Conservation (phyloP, 2,113 vertebrate species). For the Bos indicus region DNA sequence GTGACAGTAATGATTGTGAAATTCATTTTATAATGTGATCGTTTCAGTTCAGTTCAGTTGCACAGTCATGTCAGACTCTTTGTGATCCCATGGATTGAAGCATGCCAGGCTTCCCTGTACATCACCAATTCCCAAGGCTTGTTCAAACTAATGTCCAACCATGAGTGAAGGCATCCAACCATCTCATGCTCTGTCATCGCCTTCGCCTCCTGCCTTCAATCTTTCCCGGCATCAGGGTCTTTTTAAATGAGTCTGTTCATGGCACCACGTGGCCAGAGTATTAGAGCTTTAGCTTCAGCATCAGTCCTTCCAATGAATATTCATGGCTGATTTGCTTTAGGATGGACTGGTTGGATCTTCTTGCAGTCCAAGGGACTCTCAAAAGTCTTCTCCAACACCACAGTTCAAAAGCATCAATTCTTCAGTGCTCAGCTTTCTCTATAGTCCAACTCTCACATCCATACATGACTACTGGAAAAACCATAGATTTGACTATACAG, state of each 20-base stretch:
- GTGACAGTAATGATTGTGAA: neutral
- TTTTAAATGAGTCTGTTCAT: neutral
- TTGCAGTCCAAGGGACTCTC: neutral
- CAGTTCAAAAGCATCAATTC: neutral
- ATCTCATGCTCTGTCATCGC: neutral
- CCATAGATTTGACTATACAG: neutral
- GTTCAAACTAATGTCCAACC: neutral
- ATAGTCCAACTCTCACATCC: neutral
- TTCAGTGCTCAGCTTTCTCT: fast-evolving
- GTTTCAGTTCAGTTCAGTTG: neutral
- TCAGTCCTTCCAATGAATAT: neutral
- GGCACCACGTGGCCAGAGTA: neutral
- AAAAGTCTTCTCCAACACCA: neutral
- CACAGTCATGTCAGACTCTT: neutral
- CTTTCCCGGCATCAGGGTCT: fast-evolving
- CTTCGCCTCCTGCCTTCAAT: neutral
- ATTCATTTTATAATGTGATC: neutral
- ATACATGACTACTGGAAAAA: neutral
- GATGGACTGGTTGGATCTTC: neutral
- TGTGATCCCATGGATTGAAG: neutral
- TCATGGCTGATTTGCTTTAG: neutral
- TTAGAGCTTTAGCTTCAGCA: neutral
- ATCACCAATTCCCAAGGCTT: neutral
- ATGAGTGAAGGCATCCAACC: neutral
- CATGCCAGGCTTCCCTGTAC: neutral